A percentile compares a stretch with the other conserved stretches of the same genome.
These are phyloP conservation scores for Tetropium fuscum DNA, from an alignment of 2,888 invertebrate species.

Conservation along the genomic window DNA sequence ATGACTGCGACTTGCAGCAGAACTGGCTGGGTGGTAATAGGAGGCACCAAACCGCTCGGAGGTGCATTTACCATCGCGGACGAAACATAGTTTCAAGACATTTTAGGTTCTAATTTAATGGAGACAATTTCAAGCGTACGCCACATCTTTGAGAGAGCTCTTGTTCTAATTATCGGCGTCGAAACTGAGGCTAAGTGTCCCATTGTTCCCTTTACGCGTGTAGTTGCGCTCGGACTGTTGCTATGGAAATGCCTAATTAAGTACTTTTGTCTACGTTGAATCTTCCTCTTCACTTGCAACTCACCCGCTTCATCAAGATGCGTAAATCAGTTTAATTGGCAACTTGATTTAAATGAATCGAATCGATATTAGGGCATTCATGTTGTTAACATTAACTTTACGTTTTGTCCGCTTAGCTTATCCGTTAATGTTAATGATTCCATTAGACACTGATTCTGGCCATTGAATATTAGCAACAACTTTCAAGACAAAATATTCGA, in stretches of 20 bases:
- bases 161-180: slow-evolving; percentile 17
- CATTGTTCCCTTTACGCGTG: slow-evolving; percentile 21
- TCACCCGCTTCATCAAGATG: neutral
- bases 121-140: slow-evolving; percentile 6
- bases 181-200: slow-evolving; percentile 19
- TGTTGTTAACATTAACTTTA: too few species aligned
- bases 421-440: too few species aligned
- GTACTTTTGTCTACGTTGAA: slow-evolving; percentile 17
- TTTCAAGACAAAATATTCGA: too few species aligned
- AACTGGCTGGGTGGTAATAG: too few species aligned
- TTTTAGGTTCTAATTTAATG: slow-evolving; percentile 33
- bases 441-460: too few species aligned
- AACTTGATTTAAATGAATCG: too few species aligned
- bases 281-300: slow-evolving; percentile 11
- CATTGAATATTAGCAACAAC: too few species aligned
- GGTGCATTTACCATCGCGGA: too few species aligned
- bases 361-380: too few species aligned
- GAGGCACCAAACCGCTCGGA: too few species aligned
- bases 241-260: slow-evolving; percentile 38
- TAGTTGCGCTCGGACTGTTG: slow-evolving; percentile 29
- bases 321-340: slow-evolving; percentile 12
- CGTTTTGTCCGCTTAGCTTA: too few species aligned
- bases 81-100: slow-evolving; percentile 4
- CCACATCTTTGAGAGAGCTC: slow-evolving; percentile 12
- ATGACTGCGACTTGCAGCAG: too few species aligned